Evolutionary conservation across 2,113 vertebrate genomes (phyloP), one percentile per base, ranked within the genome.

Genomic region (Atherinomorus stipes): DNA sequence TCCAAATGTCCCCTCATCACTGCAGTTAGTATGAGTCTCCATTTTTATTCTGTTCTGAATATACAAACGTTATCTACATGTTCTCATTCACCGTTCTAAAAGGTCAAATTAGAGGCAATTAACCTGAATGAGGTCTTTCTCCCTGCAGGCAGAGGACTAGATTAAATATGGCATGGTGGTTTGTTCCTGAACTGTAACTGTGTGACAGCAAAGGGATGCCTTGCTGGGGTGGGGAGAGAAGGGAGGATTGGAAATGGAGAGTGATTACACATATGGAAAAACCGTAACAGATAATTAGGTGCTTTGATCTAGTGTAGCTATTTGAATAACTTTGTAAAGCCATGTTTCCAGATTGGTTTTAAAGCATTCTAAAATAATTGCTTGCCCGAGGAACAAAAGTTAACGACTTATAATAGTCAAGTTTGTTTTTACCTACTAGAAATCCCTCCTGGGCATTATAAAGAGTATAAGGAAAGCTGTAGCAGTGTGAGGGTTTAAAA

Each of bases 51-150:
- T 4, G 10, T 38, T 54, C 10, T 2, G 54, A 28, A 52, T 37
- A 52, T 59, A 37, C 16, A 56, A 64, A 66, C 49, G 56, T 0
- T 26, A 66, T 68, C 44, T 45, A 19, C 83, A 44, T 64, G 69
- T 71, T 45, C 56, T 45, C 52, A 38, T 22, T 61, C 31, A 23
- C 38, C 12, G 19, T 11, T 47, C 52, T 70, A 62, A 64, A 15
- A 2, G 52, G 65, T 44, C 61, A 84, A 81, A 70, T 81, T 73
- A 60, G 26, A 81, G 44, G 65, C 63, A 84, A 78, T 88, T 81
- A 68, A 85, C 50, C 1, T 69, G 65, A 87, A 89, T 74, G 25
- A 83, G 66, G 34, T 76, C 54, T 56, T 8, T 78, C 44, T 66
- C 73, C 82, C 58, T 56, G 67, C 12, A 34, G 74, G 40, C 28